Evolutionary conservation across 1,140 invertebrate genomes (phyloP).

Genomic region (Brachionus angularis): DNA sequence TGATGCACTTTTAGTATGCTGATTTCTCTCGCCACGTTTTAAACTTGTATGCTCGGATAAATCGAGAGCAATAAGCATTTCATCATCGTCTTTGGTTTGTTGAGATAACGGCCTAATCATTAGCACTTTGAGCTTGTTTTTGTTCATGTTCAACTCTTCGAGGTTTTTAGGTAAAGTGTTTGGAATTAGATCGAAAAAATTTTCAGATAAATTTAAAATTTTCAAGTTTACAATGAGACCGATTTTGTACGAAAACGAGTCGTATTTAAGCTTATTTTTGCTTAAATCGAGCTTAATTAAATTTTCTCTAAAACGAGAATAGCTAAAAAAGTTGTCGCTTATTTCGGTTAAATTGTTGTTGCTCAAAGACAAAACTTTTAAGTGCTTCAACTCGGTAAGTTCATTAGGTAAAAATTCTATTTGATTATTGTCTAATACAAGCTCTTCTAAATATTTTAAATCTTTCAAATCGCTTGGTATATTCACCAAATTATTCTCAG

Average conservation of each 20-base stretch:
- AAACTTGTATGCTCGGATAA: background rate
- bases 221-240: background rate
- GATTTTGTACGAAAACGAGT: background rate
- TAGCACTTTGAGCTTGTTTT: background rate
- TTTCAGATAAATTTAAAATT: background rate
- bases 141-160: background rate
- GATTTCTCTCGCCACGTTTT: too few species aligned
- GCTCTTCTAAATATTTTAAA: background rate
- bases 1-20: too few species aligned
- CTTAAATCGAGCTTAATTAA: background rate
- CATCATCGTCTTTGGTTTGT: background rate
- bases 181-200: constrained; percentile 10
- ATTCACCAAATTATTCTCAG: constrained; percentile 19
- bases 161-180: constrained; percentile 17
- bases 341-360: background rate
- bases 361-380: background rate
- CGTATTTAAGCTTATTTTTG: background rate
- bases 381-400: background rate
- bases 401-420: constrained; percentile 27
- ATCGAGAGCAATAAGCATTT: constrained; percentile 16
- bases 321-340: constrained; percentile 12
- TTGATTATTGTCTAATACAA: background rate
- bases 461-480: constrained; percentile 12
- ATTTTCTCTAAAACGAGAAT: background rate
- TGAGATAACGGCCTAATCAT: background rate